Base-by-base conservation (phyloP, 2,888 invertebrate genomes). In the Gymnocheta viridis region DNA sequence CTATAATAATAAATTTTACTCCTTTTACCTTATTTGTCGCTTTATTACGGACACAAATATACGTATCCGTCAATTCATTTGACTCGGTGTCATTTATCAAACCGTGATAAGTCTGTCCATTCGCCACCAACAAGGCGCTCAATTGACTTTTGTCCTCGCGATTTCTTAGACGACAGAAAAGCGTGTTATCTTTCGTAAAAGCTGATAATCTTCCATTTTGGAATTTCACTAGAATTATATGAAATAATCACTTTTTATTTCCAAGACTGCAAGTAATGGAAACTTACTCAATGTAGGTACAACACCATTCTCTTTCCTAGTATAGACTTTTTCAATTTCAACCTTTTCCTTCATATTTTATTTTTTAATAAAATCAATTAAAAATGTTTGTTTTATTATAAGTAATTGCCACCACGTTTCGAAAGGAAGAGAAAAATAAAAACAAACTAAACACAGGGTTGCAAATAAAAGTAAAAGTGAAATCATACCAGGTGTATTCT, bases 1-100 rank as follows among this genome's bases (percentile, higher is more conserved):
- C n/a, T n/a, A n/a, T n/a, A n/a, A n/a, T n/a, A n/a, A n/a, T n/a
- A n/a, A n/a, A n/a, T n/a, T n/a, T n/a, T n/a, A n/a, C n/a, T 27
- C 4, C 27, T 3, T 49, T 41, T 32, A 91, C 90, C 79, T 90
- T 91, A 72, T 90, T 89, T n/a, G 91, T 89, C 7, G 22, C 32
- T 78, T 89, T 91, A 62, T 89, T 89, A 2, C 89, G 89, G 3
- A 92, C 82, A 60, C 89, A 91, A 22, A 91, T 86, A 56, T 90
- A 92, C 0, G 88, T 89, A 58, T 91, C 89, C 0, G 86, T 88
- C 14, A 90, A 77, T 2, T 87, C 81, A 4, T 74, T 60, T 0
- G 85, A 35, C 7, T 67, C 47, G 0, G 86, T 85, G 2, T 84
- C 76, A 4, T 83, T 82, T 2, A 88, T 62, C 0, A 66, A 5